Conservation (phyloP, 1,140 invertebrate genomes). For the Leguminivora glycinivorella region DNA sequence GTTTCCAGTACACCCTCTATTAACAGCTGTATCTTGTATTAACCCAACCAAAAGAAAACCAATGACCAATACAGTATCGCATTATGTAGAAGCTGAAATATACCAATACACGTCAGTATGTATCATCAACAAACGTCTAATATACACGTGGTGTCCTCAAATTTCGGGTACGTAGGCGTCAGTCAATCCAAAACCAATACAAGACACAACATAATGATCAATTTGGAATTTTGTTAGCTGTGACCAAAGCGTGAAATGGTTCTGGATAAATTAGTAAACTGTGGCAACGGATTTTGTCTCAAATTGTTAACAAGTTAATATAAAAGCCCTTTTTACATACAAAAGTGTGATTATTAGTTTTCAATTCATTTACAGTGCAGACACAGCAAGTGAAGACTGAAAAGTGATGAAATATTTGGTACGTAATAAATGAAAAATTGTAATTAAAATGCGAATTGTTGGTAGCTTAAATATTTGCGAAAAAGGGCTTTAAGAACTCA, state of each 20-base stretch:
- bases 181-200: slow-evolving; percentile 77
- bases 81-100: slow-evolving; percentile 77
- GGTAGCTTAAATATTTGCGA: not conserved
- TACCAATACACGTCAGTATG: slow-evolving; percentile 68
- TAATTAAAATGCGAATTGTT: not conserved
- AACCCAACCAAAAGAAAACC: slow-evolving; percentile 79
- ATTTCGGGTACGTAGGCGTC: slow-evolving; percentile 32
- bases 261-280: slow-evolving; percentile 56
- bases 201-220: slow-evolving; percentile 77
- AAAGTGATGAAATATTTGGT: not conserved
- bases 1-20: slow-evolving; percentile 76
- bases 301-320: slow-evolving; percentile 14
- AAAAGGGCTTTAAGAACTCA: slow-evolving; percentile 6
- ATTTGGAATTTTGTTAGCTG: slow-evolving; percentile 79
- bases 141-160: slow-evolving; percentile 26
- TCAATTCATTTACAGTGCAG: not conserved
- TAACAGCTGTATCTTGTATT: slow-evolving; percentile 80
- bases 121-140: slow-evolving; percentile 38
- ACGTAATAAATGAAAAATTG: not conserved
- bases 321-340: not conserved
- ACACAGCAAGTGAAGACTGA: not conserved
- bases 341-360: not conserved
- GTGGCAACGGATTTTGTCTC: slow-evolving; percentile 37
- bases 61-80: slow-evolving; percentile 73
- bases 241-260: slow-evolving; percentile 75